These are phyloP conservation scores for Cotesia congregata DNA, from an alignment of 2,888 invertebrate genomes.

Conservation along the genomic window DNA sequence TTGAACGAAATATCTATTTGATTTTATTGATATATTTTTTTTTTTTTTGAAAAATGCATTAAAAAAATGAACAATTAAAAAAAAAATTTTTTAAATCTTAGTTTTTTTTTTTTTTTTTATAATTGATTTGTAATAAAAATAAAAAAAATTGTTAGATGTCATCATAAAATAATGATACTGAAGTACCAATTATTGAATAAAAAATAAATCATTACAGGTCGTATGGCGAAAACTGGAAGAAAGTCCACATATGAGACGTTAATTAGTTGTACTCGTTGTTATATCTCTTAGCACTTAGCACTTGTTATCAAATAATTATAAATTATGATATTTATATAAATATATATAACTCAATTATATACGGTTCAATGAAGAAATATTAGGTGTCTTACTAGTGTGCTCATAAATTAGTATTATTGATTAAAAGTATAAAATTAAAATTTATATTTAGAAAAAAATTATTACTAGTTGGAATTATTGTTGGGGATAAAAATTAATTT, in stretches of 20 bases:
- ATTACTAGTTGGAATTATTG: background rate
- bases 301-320: constrained; percentile 1
- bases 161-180: background rate
- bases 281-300: background rate
- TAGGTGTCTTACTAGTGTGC: constrained; percentile 46
- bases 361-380: constrained; percentile 10
- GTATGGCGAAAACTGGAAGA: constrained; percentile 93
- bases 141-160: too few relatives aligned
- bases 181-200: background rate
- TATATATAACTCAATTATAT: constrained; percentile 8
- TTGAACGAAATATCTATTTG: too few relatives aligned
- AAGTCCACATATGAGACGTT: constrained; percentile 76
- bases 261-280: constrained; percentile 35
- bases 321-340: constrained; percentile 48
- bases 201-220: constrained; percentile 73
- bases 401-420: constrained; percentile 6
- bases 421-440: too few relatives aligned
- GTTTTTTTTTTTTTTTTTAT: too few relatives aligned
- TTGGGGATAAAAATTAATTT: background rate
- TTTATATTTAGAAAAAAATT: too few relatives aligned
- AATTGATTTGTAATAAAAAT: too few relatives aligned
- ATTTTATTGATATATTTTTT: too few relatives aligned
- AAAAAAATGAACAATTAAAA: too few relatives aligned
- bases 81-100: too few relatives aligned
- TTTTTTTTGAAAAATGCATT: too few relatives aligned